phyloP scores from a whole-genome alignment of 2,113 vertebrate genomes.

The Mormyrus lacerda region DNA sequence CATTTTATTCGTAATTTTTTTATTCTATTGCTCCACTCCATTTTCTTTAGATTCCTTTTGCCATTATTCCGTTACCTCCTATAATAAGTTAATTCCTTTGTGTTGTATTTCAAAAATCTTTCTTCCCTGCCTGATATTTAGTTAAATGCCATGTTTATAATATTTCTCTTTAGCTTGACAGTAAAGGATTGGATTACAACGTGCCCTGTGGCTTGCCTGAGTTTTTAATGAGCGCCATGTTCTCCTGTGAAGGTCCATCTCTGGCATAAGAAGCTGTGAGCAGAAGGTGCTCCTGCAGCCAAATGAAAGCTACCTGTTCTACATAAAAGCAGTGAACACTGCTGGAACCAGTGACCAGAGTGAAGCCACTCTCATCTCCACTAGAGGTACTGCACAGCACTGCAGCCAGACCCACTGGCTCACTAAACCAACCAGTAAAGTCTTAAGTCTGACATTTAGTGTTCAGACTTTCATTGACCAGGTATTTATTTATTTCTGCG shows the following conservation, averaged over 20 bases:
- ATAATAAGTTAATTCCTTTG: neutral
- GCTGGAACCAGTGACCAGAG: constrained; percentile 89
- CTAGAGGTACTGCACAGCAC: constrained; percentile 68
- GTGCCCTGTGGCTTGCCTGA: neutral
- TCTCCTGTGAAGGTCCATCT: constrained; percentile 68
- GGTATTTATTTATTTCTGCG: neutral
- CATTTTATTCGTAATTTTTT: neutral
- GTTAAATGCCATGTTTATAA: neutral
- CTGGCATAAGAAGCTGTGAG: constrained; percentile 75
- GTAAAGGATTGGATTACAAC: neutral
- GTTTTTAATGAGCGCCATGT: neutral
- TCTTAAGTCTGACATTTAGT: neutral
- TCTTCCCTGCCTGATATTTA: neutral
- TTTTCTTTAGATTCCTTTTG: neutral
- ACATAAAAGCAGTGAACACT: constrained; percentile 78
- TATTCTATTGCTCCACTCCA: neutral
- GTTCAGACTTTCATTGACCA: neutral
- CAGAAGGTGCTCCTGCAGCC: constrained; percentile 79
- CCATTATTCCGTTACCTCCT: neutral
- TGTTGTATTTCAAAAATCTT: neutral
- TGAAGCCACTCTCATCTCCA: constrained; percentile 88
- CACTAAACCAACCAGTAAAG: neutral
- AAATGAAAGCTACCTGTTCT: constrained; percentile 91
- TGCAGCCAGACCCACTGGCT: neutral
- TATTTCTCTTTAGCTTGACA: neutral